These are phyloP conservation scores for Pteruthius melanotis DNA, from an alignment of 2,113 vertebrate species.

Conservation along the genomic window DNA sequence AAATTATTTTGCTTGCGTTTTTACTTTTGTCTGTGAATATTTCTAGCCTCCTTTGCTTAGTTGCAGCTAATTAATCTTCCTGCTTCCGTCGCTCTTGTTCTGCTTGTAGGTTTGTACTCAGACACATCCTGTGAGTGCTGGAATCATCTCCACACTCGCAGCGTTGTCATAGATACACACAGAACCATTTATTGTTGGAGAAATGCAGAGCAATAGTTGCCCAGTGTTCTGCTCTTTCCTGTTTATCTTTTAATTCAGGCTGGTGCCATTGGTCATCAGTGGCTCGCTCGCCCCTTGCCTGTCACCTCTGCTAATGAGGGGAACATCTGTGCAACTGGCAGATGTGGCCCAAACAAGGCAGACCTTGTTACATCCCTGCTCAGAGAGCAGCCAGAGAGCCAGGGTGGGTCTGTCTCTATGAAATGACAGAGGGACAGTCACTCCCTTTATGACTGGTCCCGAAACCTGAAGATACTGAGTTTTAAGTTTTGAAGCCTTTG, in stretches of 20 bases:
- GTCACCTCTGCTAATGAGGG: neutral
- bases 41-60: neutral
- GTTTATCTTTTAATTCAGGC: neutral
- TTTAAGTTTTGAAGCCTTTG: neutral
- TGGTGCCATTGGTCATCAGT: neutral
- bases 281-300: neutral
- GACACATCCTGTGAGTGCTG: neutral
- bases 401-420: neutral
- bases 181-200: neutral
- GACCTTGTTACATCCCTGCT: neutral
- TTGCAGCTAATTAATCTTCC: neutral
- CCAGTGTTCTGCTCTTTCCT: constrained; percentile 39
- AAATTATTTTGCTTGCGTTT: neutral
- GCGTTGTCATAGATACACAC: constrained; percentile 50
- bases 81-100: neutral
- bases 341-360: neutral
- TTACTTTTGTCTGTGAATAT: neutral
- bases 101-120: neutral
- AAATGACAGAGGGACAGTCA: neutral
- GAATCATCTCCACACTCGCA: neutral
- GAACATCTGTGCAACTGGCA: neutral
- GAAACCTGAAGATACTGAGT: neutral
- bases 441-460: neutral
- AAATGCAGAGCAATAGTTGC: neutral
- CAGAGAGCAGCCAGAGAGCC: neutral